Evolutionary conservation across 2,113 vertebrate species (phyloP), one percentile per base, ranked within the genome.

Genomic region (Misgurnus mizolepis): DNA sequence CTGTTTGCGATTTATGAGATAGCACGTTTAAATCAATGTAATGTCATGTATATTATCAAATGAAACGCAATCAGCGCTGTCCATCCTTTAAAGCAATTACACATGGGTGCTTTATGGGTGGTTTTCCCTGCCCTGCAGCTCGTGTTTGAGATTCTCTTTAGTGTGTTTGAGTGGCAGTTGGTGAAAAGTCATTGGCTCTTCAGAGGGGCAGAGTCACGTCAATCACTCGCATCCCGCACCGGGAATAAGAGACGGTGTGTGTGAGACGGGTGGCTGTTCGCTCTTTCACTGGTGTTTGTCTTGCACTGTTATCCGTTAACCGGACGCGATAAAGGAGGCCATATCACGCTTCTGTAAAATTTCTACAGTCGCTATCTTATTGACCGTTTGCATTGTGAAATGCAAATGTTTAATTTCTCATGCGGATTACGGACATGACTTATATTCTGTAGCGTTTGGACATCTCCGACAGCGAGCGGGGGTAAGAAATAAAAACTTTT

Each of bases 241-340:
- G 68, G 71, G 50, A 89, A 89, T 62, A 87, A 85, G 88, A 90
- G 90, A 91, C 89, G 88, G 83, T 82, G 87, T 82, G 83, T 84
- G 27, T 2, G 87, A 84, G 87, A 83, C 66, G 60, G 85, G 86
- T 88, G 83, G 81, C 91, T 90, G 91, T 86, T 90, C 88, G 72
- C 72, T 68, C 80, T 41, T 11, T 67, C 70, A 18, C 70, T 75
- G 27, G n/a, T 39, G 9, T 60, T 17, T 56, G 14, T 56, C 15
- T 27, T 61, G 18, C 34, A 45, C 79, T n/a, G 53, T 12, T 65
- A 17, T 18, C 61, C 7, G 53, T 12, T 65, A 17, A 58, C 61
- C 7, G 61, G 61, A 65, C 61, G 17, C 15, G 62, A 67, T 67
- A 50, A 58, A 58, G 72, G 56, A 76, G 64, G 41, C 3, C 40